These are phyloP conservation scores for Orestias chungarensis DNA, from an alignment of 2,797 vertebrate species.

Conservation along the genomic window DNA sequence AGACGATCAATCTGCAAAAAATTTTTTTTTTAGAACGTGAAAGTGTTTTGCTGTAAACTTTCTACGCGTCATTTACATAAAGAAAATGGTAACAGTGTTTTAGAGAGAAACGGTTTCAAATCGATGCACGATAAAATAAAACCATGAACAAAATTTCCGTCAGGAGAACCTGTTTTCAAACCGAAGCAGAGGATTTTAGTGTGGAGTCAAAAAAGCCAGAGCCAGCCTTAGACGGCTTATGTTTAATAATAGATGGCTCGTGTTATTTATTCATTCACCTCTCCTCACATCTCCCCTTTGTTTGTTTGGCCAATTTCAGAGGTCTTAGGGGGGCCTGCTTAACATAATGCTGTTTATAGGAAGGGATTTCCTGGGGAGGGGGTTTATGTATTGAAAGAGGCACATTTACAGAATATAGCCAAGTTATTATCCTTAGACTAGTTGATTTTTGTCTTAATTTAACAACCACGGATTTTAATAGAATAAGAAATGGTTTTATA, in stretches of 20 bases:
- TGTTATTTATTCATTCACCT: constrained; percentile 79
- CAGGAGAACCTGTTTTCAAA: constrained; percentile 8
- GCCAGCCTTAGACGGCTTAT: constrained; percentile 55
- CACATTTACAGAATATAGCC: background rate
- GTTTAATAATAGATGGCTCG: constrained; percentile 79
- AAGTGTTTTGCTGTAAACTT: background rate
- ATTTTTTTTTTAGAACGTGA: too few relatives aligned
- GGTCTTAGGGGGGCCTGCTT: constrained; percentile 13
- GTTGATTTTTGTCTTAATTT: background rate
- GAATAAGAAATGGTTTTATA: background rate
- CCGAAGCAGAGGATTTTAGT: constrained; percentile 32
- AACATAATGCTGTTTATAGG: constrained; percentile 6
- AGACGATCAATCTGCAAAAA: constrained; percentile 2
- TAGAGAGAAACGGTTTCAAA: background rate
- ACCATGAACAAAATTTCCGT: background rate
- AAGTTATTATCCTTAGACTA: background rate
- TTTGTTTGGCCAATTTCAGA: constrained; percentile 33
- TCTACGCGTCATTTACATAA: background rate
- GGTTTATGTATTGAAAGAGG: background rate
- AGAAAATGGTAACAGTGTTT: background rate
- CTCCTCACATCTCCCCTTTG: constrained; percentile 42
- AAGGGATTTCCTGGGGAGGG: too few relatives aligned
- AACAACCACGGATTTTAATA: background rate
- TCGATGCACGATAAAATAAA: background rate
- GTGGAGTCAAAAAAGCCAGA: constrained; percentile 40